These are phyloP conservation scores for Strix aluco DNA, from an alignment of 2,113 vertebrate genomes.

Conservation along the genomic window DNA sequence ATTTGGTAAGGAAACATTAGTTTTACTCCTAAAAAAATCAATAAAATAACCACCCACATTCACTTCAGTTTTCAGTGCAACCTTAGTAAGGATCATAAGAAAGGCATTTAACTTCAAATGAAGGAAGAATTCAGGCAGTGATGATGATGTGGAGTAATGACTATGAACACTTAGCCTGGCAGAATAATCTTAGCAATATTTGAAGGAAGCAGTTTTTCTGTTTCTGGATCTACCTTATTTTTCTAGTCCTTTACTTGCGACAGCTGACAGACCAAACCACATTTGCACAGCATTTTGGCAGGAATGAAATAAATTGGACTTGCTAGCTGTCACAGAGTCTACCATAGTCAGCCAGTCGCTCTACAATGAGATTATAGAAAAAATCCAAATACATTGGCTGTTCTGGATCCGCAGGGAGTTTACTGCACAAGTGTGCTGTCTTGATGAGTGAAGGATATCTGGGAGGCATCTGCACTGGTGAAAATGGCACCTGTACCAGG, in stretches of 20 bases:
- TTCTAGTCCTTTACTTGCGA: background rate
- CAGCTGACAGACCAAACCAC: background rate
- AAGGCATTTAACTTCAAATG: background rate
- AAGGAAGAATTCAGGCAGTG: background rate
- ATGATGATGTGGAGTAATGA: background rate
- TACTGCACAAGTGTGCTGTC: fast-evolving
- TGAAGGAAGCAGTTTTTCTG: background rate
- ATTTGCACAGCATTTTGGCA: background rate
- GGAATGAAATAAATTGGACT: background rate
- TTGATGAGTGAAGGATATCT: background rate
- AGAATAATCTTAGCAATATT: background rate
- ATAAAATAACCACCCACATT: background rate
- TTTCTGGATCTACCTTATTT: background rate
- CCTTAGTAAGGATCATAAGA: background rate
- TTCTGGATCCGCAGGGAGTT: background rate
- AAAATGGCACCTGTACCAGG: fast-evolving
- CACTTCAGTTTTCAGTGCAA: background rate
- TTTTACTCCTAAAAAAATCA: background rate
- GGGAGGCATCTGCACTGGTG: background rate
- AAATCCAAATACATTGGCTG: fast-evolving
- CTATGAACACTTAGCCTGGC: background rate
- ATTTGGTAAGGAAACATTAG: background rate
- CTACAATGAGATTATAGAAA: background rate
- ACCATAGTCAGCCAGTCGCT: background rate
- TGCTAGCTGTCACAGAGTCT: background rate